Conservation (phyloP, 1,140 invertebrate species). For the Oppia nitens region DNA sequence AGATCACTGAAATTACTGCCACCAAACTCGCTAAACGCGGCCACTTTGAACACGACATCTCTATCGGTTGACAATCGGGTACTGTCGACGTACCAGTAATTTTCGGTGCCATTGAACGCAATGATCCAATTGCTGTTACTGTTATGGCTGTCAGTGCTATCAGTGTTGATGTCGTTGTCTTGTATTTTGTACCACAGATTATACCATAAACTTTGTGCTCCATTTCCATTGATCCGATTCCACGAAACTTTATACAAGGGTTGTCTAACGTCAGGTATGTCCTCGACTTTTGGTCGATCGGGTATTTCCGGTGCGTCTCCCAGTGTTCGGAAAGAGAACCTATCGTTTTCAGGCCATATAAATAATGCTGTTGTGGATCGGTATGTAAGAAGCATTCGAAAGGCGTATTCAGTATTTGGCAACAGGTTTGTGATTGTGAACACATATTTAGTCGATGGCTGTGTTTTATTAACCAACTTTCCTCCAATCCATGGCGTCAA, state of each 20-base stretch:
- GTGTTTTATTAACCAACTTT: constrained; percentile 4
- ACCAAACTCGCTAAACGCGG: constrained; percentile 60
- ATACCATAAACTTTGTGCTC: constrained; percentile 27
- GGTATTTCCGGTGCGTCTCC: constrained; percentile 35
- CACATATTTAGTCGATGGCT: constrained; percentile 17
- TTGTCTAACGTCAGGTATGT: constrained; percentile 32
- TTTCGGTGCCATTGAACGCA: constrained; percentile 65
- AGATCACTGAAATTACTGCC: constrained; percentile 46
- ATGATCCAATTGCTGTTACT: constrained; percentile 36
- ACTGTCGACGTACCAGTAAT: constrained; percentile 55
- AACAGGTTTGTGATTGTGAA: constrained; percentile 32
- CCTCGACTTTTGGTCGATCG: constrained; percentile 38
- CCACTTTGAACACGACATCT: constrained; percentile 53
- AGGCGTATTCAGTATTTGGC: constrained; percentile 53
- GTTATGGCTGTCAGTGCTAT: neutral
- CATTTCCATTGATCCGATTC: constrained; percentile 47
- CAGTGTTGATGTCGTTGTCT: too few relatives aligned
- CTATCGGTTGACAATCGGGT: constrained; percentile 37
- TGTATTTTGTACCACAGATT: constrained; percentile 21
- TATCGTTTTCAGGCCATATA: constrained; percentile 44
- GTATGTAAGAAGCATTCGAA: constrained; percentile 50
- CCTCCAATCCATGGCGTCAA: neutral
- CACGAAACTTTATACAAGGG: constrained; percentile 53
- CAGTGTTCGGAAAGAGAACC: constrained; percentile 53
- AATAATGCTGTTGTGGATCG: constrained; percentile 36